Base-by-base conservation (phyloP, 53 echinoderm and acorn worm genomes). In the Paracentrotus lividus region DNA sequence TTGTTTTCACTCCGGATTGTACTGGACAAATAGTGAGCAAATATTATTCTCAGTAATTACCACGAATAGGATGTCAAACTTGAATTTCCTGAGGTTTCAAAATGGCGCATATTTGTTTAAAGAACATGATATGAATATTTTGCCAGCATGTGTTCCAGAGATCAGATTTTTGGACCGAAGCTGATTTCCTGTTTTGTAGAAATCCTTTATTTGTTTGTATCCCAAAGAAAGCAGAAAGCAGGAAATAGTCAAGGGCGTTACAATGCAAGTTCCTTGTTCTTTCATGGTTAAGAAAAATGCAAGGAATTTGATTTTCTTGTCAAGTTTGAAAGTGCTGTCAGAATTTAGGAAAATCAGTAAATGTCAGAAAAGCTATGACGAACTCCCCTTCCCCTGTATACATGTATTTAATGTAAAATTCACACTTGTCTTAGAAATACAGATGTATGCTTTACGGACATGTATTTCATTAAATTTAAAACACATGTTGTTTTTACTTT, bases 231-330 rank as follows among this genome's bases (percentile, higher is more conserved):
- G 55, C 54, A 57, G 58, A 54, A 57, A 38, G 55, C 54, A 57
- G 87, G 58, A 87, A 87, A 54, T 54, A 57, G 87, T 33, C 57
- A 56, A 55, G 57, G 87, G 55, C 21, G 36, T 55, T 56, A n/a
- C 45, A 54, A 34, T 57, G 33, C 38, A 87, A n/a, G 87, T 87
- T 87, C 87, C 87, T 87, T 54, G 40, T 87, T 54, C 87, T 87
- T 54, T 87, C 55, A 56, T 57, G 87, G 40, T 87, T 32, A 87
- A 87, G 56, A 55, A 87, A 47, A 43, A 81, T 87, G 34, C 57
- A 87, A 87, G 87, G 87, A 87, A 87, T 87, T 33, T 57, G 20
- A 44, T 57, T 87, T 87, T 54, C 55, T 87, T 87, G 57, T 26
- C 29, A 56, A 56, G 57, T 87, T 34, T 87, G 8, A 2, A 57